Evolutionary conservation across 2,888 invertebrate species (phyloP), one percentile per base, ranked within the genome.

Genomic region (Oxytorus armatus): DNA sequence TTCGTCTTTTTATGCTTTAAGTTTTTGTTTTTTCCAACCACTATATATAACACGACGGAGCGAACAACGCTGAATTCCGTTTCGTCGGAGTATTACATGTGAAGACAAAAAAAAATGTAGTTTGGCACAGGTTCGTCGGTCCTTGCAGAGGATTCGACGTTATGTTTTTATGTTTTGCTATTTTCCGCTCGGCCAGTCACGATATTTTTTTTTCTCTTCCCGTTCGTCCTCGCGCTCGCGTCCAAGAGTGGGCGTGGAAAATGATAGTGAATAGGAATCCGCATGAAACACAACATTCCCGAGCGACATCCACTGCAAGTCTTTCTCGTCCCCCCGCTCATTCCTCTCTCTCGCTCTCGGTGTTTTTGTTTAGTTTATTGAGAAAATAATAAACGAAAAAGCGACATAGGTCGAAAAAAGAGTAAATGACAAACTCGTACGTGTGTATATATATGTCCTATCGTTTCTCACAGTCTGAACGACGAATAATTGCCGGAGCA

Each of bases 201-300:
- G n/a, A n/a, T n/a, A 18, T 21, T 66, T 36, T 33, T 49, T 10
- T 14, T 29, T 18, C 4, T 33, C 21, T 0, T 3, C 14, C 23
- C n/a, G n/a, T n/a, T n/a, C n/a, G n/a, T n/a, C n/a, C n/a, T n/a
- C n/a, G n/a, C n/a, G n/a, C n/a, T n/a, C n/a, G n/a, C n/a, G n/a
- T n/a, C n/a, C n/a, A n/a, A n/a, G 21, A 21, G 36, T 21, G 25
- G 4, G 21, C 36, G 23, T 39, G 25, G 11, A 16, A 63, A 73
- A 73, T 66, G 51, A 66, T 53, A 66, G 77, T 66, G 65, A 77
- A 78, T 78, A 61, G 66, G 53, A 61, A 73, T 78, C 53, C 44
- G 42, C 16, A 39, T 68, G 59, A 61, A 53, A 66, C 57, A 66
- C 57, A 65, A 39, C 16, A 16, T 10, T 14, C 51, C 63, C 77